These are phyloP conservation scores for Macropis europaea DNA, from an alignment of 2,888 invertebrate species.

Conservation along the genomic window DNA sequence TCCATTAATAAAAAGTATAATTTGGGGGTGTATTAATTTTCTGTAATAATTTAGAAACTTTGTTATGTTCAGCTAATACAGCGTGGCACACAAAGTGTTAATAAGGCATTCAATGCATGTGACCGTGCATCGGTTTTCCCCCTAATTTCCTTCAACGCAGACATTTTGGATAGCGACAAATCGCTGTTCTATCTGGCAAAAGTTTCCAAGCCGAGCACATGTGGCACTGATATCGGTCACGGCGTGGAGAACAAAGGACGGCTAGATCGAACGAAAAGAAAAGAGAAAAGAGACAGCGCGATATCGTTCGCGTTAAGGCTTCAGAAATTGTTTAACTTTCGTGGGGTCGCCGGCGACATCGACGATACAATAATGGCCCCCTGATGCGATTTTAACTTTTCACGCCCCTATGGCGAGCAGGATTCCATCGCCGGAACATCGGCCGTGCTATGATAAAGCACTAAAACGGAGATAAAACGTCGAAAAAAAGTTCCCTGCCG, in stretches of 20 bases:
- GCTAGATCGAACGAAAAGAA: constrained; percentile 7
- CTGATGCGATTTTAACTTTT: constrained; percentile 73
- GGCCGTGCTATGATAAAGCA: constrained; percentile 55
- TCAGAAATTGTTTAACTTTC: constrained; percentile 72
- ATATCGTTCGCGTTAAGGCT: constrained; percentile 51
- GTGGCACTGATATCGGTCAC: constrained; percentile 54
- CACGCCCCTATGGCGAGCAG: constrained; percentile 54
- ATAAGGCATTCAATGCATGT: not conserved
- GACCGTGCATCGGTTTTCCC: not conserved
- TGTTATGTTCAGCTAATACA: no score
- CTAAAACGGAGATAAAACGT: constrained; percentile 42
- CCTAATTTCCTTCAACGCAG: constrained; percentile 37
- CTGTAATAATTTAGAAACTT: no score
- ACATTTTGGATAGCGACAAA: constrained; percentile 61
- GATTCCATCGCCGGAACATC: constrained; percentile 64
- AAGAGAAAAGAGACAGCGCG: constrained; percentile 15
- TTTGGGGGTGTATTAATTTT: no score
- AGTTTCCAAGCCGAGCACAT: constrained; percentile 64
- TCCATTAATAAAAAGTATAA: no score
- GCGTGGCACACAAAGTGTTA: not conserved
- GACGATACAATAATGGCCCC: constrained; percentile 71
- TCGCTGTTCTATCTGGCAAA: constrained; percentile 67
- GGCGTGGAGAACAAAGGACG: constrained; percentile 24
- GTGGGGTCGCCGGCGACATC: constrained; percentile 55
- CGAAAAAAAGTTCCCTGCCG: constrained; percentile 46